Base-by-base conservation (phyloP, 2,113 vertebrate species). In the Muscicapa adusta region DNA sequence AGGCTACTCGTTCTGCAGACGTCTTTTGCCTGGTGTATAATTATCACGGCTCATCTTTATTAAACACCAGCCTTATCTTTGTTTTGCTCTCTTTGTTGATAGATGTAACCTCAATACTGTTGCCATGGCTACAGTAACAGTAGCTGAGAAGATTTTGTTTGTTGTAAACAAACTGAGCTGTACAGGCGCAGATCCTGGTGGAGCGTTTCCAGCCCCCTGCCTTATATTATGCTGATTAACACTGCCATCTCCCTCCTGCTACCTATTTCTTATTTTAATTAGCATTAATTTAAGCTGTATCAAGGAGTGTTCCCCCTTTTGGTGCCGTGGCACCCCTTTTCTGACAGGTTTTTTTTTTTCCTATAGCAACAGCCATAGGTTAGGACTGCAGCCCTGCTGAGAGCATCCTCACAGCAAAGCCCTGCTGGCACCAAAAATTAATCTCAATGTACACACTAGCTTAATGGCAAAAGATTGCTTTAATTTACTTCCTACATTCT, bases 121-220 rank as follows among this genome's bases (percentile, higher is more conserved):
- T 98, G 89, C 97, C 95, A 97, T 97, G 96, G 95, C 81, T 93
- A 98, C 95, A 2, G 96, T 94, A 97, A 97, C 94, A 97, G 97
- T 96, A 97, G 96, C 96, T 95, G 95, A 95, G 96, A 91, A 98
- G 94, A 96, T 96, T 96, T 97, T 98, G 96, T 97, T 97, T 98
- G 95, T 97, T 92, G 97, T 97, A 98, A 98, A 98, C 97, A 98
- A 96, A 98, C 93, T 67, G 89, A 91, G 90, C 85, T 82, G 77
- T 90, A 91, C 82, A 95, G 88, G 92, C 85, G 0, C 89, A 78
- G 89, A 97, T 94, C 87, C 82, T 94, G 65, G 88, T n/a, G 40
- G 51, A 97, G 58, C 5, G 3, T 91, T 93, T 94, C 89, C 91
- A 94, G 60, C 91, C 88, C 91, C 76, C 57, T 77, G 85, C 68